Evolutionary conservation across 2,888 invertebrate genomes (phyloP).

Genomic region (Oscheius sp.): DNA sequence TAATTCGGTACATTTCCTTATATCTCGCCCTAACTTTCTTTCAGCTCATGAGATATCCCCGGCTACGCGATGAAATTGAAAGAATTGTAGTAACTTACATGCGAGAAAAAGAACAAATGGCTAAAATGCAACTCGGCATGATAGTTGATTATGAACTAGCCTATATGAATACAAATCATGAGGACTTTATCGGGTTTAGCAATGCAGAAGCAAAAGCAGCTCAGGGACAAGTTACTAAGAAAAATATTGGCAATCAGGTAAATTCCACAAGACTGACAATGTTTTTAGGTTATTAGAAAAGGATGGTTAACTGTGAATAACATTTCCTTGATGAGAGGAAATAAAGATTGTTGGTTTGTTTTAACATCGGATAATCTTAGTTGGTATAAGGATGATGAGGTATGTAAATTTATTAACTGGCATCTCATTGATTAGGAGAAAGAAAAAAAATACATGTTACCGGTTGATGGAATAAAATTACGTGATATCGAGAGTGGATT

Average conservation of each 20-base stretch:
- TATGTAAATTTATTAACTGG: conserved; percentile 57
- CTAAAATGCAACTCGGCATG: conserved; percentile 89
- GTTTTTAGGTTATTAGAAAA: conserved; percentile 75
- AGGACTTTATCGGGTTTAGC: conserved; percentile 97
- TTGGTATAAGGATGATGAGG: conserved; percentile 99
- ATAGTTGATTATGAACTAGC: conserved; percentile 95
- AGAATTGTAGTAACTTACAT: conserved; percentile 93
- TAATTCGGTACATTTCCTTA: conserved; percentile 80
- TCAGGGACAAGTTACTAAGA: conserved; percentile 78
- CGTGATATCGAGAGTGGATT: conserved; percentile 96
- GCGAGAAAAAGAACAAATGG: conserved; percentile 89
- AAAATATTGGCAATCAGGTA: conserved; percentile 86
- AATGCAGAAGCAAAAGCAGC: conserved; percentile 87
- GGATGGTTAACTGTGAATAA: conserved; percentile 99
- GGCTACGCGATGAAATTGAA: conserved; percentile 96
- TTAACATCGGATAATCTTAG: conserved; percentile 96
- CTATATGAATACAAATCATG: conserved; percentile 98
- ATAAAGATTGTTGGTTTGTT: conserved; percentile 99
- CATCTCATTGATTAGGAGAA: too few species aligned
- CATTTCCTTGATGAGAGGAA: conserved; percentile 98
- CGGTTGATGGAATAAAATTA: conserved; percentile 93
- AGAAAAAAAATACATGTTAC: conserved; percentile 99
- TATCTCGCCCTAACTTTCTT: conserved; percentile 65
- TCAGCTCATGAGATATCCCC: conserved; percentile 95
- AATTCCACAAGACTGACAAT: neutral